Conservation (phyloP, 2,113 vertebrate genomes). For the Rhinolophus ferrumequinum region DNA sequence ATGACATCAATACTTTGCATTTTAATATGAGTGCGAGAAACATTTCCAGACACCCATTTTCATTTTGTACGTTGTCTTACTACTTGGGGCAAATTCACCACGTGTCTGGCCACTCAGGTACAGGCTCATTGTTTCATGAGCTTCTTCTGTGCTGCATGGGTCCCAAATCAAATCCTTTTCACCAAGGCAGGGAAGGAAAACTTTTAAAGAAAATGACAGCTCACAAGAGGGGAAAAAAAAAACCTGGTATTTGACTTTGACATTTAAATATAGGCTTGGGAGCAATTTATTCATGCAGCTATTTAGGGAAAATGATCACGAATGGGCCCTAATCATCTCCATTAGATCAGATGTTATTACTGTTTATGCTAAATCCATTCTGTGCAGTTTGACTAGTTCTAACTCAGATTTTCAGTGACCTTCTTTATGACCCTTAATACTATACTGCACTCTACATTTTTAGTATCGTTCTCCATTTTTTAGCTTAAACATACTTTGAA, state of each 20-base stretch:
- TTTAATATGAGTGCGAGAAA: neutral
- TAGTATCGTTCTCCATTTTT: neutral
- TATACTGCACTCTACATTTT: neutral
- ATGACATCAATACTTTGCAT: neutral
- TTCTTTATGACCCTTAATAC: neutral
- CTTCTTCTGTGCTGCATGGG: neutral
- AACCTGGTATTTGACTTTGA: neutral
- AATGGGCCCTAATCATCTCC: neutral
- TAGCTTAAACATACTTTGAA: neutral
- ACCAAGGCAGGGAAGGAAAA: neutral
- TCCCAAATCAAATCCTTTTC: neutral
- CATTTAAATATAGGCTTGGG: neutral
- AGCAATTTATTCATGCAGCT: neutral
- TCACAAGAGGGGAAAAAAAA: neutral
- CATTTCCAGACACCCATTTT: neutral
- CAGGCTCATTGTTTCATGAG: neutral
- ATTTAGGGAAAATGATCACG: neutral
- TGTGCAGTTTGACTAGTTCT: neutral
- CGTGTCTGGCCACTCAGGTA: neutral
- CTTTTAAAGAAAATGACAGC: neutral
- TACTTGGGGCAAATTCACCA: neutral
- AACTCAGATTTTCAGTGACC: neutral
- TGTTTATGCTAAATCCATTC: neutral
- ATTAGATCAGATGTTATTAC: neutral
- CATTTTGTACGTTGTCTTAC: neutral